Evolutionary conservation across 2,113 vertebrate species (phyloP), one percentile per base, ranked within the genome.

Genomic region (Spea multiplicata): DNA sequence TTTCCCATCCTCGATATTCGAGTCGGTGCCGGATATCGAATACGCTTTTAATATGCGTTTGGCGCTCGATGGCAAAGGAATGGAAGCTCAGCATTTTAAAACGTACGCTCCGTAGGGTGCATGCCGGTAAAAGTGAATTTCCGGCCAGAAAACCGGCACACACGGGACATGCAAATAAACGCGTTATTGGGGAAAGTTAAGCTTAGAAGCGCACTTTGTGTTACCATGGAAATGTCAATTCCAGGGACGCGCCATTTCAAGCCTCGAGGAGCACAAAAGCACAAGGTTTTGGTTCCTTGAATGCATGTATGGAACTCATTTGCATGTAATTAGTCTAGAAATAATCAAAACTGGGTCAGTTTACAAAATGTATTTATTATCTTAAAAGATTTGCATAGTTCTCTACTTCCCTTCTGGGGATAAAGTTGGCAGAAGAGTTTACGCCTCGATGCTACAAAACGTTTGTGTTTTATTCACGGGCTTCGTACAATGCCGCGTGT

Each of bases 311-410:
- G 62, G 30, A n/a, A 48, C 30, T 73, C 49, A 79, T 79, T 79
- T 79, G 71, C 76, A 79, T 79, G 76, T 73, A 66, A 79, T 79
- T 79, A 79, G 76, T 49, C 76, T 44, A 79, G 62, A 72, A 79
- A 65, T 55, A 44, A 47, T n/a, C n/a, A 49, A 64, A 79, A 79
- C 52, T 79, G 70, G 76, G 77, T 73, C 77, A 73, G n/a, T 66
- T 45, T 66, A 13, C 61, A 59, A 44, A 73, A 68, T 70, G 72
- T 66, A 77, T 77, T 77, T 77, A 70, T 77, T 62, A 12, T 44
- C 16, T 45, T 57, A 77, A 62, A 46, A 69, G 45, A 45, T 61
- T 64, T 70, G 65, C 50, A 45, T 53, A 59, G 17, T 72, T 45
- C 8, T 59, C 10, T 64, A 5, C 61, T 16, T 64, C 16, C 30